These are phyloP conservation scores for Agrypnia vestita DNA, from an alignment of 1,140 invertebrate genomes.

Conservation along the genomic window DNA sequence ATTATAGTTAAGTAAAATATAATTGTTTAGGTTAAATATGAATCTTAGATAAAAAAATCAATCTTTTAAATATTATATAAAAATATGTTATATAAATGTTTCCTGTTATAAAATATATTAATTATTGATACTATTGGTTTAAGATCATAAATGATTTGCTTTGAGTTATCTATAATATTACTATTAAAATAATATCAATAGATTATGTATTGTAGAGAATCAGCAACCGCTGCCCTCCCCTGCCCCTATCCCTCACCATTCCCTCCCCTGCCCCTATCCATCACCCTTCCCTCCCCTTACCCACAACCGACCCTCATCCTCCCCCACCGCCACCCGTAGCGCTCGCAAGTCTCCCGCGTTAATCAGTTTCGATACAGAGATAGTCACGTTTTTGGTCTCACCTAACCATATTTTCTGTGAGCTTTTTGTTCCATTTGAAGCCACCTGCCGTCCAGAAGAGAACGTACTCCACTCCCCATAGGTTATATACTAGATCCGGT, in stretches of 20 bases:
- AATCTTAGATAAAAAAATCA: slow-evolving; percentile 71
- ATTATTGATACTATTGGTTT: slow-evolving; percentile 67
- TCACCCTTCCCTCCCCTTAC: background rate
- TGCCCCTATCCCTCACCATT: background rate
- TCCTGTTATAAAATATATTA: slow-evolving; percentile 75
- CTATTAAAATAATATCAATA: slow-evolving; percentile 22
- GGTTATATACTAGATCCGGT: slow-evolving; percentile 29
- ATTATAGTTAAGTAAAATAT: slow-evolving; percentile 59
- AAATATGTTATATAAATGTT: slow-evolving; percentile 76
- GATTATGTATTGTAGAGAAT: background rate
- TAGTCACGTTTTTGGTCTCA: too few species aligned
- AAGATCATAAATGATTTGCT: slow-evolving; percentile 56
- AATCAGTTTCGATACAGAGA: too few species aligned
- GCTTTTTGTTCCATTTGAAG: slow-evolving; percentile 44
- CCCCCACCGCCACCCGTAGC: background rate
- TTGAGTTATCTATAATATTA: slow-evolving; percentile 47
- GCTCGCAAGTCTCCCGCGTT: background rate
- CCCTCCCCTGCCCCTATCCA: too few species aligned
- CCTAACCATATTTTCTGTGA: slow-evolving; percentile 3
- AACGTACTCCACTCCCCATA: slow-evolving; percentile 21
- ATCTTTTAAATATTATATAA: slow-evolving; percentile 75
- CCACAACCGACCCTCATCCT: background rate
- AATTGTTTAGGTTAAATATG: slow-evolving; percentile 61
- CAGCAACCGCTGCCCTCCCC: slow-evolving; percentile 5
- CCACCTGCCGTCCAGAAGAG: slow-evolving; percentile 60